Evolutionary conservation across 2,888 invertebrate genomes (phyloP), one percentile per base, ranked within the genome.

Genomic region (Glyphotaelius pellucidus): DNA sequence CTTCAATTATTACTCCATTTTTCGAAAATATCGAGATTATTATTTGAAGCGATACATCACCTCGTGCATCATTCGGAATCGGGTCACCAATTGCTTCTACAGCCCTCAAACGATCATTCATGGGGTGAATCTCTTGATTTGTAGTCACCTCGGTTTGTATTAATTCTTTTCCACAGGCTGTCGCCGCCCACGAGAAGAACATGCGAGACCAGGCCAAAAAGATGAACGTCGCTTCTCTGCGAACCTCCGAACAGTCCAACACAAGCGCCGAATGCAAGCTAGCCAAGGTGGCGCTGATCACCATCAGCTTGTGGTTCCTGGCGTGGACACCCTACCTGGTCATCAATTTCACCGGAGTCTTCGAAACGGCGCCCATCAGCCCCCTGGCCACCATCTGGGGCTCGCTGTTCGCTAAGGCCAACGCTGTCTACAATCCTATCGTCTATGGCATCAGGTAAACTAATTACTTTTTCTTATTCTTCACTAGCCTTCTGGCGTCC

Each of bases 141-240:
- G 67, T 67, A 7, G 5, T 67, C 67, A 67, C 67, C 25, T 67
- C 25, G 19, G 19, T 67, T 52, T 9, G 30, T 47, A 42, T 35
- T 35, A 4, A 38, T 15, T 38, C 30, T 25, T 7, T 86, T 19
- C n/a, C 38, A 42, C 94, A 97, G 96, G 98, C 98, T 93, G 98
- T 98, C 92, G 96, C 97, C 92, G 98, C 97, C 94, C 98, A 98
- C 95, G 98, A 98, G 95, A 98, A 97, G 94, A 97, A 96, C 84
- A 98, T 98, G 98, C 96, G 98, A 94, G 98, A 98, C 95, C 98
- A 98, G 95, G 98, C 98, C 90, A 98, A 98, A 95, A 98, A 98
- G 95, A 98, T 98, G 98, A 98, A 98, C 95, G 98, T 98, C 9
- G 98, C 98, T 93, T 98, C 98, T 80, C 96, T 98, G 91, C 96